phyloP scores from a whole-genome alignment of 2,888 invertebrate genomes.

The Archips crataeganus region DNA sequence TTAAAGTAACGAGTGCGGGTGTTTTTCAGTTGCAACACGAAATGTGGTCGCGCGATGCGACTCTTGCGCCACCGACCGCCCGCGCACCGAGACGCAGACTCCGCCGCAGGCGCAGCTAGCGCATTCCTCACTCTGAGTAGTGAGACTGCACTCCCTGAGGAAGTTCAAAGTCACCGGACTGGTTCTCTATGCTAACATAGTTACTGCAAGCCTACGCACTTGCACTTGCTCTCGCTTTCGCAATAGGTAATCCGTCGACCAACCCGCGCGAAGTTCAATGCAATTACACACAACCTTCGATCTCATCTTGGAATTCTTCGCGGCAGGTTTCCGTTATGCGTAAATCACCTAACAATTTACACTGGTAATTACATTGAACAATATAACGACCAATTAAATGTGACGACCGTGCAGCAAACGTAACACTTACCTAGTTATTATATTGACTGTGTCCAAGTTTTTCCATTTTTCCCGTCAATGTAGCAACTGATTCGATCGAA shows the following conservation, averaged over 20 bases:
- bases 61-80: slow-evolving; percentile 33
- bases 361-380: slow-evolving; percentile 43
- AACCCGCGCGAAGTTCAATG: slow-evolving; percentile 36
- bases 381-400: slow-evolving; percentile 25
- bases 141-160: slow-evolving; percentile 35
- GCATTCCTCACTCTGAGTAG: slow-evolving; percentile 16
- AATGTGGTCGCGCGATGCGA: slow-evolving; percentile 45
- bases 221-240: slow-evolving; percentile 30
- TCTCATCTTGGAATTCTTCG: slow-evolving; percentile 50
- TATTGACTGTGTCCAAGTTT: not conserved
- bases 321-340: slow-evolving; percentile 49
- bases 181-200: slow-evolving; percentile 9
- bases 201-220: not conserved
- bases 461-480: slow-evolving; percentile 17
- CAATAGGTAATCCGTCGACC: slow-evolving; percentile 12
- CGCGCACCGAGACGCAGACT: not conserved
- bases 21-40: slow-evolving; percentile 61
- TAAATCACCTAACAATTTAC: slow-evolving; percentile 46
- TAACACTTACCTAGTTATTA: slow-evolving; percentile 19
- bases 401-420: slow-evolving; percentile 21
- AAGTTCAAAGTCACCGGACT: slow-evolving; percentile 57
- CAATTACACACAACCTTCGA: slow-evolving; percentile 50
- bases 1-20: slow-evolving; percentile 46
- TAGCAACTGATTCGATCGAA: not conserved
- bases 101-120: slow-evolving; percentile 41